phyloP scores from a whole-genome alignment of 2,113 vertebrate genomes.

The Steatornis caripensis region DNA sequence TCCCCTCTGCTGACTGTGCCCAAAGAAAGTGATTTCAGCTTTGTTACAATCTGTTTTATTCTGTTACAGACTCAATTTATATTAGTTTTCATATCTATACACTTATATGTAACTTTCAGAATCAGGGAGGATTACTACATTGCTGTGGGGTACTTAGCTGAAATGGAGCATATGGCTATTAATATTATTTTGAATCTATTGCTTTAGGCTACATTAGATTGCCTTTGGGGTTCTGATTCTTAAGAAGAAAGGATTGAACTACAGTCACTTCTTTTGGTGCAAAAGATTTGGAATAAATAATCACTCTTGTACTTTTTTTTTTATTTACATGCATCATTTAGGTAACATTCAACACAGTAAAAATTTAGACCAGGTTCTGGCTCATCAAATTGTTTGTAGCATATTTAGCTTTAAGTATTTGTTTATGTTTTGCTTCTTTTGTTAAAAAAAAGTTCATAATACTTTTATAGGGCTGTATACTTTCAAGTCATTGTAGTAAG shows the following conservation, averaged over 20 bases:
- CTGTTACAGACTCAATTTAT: neutral
- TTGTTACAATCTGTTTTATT: neutral
- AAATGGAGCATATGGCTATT: conserved; percentile 51
- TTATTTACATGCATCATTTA: neutral
- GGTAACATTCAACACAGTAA: neutral
- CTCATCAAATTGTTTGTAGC: neutral
- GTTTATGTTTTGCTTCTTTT: neutral
- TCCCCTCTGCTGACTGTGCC: conserved; percentile 4
- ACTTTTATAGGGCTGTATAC: neutral
- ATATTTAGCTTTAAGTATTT: neutral
- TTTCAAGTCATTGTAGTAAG: neutral
- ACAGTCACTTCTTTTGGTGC: neutral
- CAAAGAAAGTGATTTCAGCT: conserved; percentile 29
- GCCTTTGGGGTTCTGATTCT: conserved; percentile 20
- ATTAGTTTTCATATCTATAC: neutral
- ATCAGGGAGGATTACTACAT: neutral
- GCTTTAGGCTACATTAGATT: conserved; percentile 25
- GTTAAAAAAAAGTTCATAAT: neutral
- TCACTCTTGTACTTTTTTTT: neutral
- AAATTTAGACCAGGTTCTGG: neutral
- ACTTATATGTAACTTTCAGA: neutral
- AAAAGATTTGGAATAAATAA: conserved; percentile 7
- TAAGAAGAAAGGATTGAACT: conserved; percentile 34
- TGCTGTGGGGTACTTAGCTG: neutral
- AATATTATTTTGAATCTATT: conserved; percentile 34